Evolutionary conservation across 2,888 invertebrate genomes (phyloP), one percentile per base, ranked within the genome.

Genomic region (Pollenia griseotomentosa): DNA sequence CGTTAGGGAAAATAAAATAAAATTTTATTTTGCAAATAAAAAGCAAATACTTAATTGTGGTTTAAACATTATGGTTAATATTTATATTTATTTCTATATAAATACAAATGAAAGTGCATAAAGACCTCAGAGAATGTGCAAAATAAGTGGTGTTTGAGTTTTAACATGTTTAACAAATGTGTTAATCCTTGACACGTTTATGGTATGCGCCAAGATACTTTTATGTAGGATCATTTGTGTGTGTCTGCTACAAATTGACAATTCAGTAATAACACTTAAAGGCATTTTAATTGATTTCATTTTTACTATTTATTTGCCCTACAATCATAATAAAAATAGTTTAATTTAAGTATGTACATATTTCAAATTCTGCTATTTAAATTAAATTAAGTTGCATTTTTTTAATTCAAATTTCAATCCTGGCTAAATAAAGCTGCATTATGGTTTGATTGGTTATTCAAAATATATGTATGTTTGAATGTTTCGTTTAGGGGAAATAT

Each of bases 141-240:
- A 33, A 33, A 33, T 33, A 1, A 33, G 33, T 23, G 8, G 5
- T 0, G 33, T 33, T 33, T 4, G 6, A 33, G 33, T 33, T 59
- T 68, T 12, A 74, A 53, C 42, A 51, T 75, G 63, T 75, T 75
- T 23, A 75, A 63, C 75, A 63, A 42, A 75, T 75, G 63, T 75
- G 63, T 75, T 75, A 75, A 75, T 75, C 75, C 75, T 63, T 75
- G 75, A 53, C 48, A 63, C 42, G 51, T 53, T 75, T 63, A 48
- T 46, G 61, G 57, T 16, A 68, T 33, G 33, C 12, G n/a, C 0
- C 51, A 70, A 53, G 40, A 70, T 53, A 53, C 40, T 51, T 51
- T 33, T 6, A 33, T 33, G 33, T 6, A 6, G 33, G 6, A 33
- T 0, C 6, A 6, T 33, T 33, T 6, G 6, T 33, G 33, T 6